Evolutionary conservation across 2,797 vertebrate species (phyloP).

Genomic region (Furcifer pardalis): DNA sequence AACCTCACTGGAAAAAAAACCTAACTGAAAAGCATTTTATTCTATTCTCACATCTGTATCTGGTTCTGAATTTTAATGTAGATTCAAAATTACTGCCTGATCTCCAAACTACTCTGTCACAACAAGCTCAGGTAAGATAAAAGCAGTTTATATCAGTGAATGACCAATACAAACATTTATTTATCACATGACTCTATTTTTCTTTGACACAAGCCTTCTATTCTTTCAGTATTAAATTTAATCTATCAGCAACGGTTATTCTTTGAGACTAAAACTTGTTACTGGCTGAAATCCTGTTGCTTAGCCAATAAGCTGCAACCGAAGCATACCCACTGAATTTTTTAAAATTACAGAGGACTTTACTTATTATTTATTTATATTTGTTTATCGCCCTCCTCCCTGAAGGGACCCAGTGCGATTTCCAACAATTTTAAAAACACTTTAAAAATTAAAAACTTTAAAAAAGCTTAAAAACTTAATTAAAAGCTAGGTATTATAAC

Average conservation of each 20-base stretch:
- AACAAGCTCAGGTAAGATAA: background rate
- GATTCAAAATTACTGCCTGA: background rate
- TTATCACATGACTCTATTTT: background rate
- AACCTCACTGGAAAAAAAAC: too few relatives aligned
- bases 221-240: background rate
- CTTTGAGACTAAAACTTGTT: background rate
- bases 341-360: too few relatives aligned
- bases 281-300: background rate
- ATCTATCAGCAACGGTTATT: background rate
- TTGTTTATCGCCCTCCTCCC: too few relatives aligned
- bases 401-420: too few relatives aligned
- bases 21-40: background rate
- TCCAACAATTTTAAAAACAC: too few relatives aligned
- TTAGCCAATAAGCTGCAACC: too few relatives aligned
- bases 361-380: too few relatives aligned
- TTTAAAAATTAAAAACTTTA: too few relatives aligned
- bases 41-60: background rate
- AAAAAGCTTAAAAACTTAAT: too few relatives aligned
- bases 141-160: background rate
- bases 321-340: too few relatives aligned
- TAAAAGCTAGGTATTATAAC: too few relatives aligned
- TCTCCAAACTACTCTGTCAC: background rate
- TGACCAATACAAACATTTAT: background rate
- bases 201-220: background rate
- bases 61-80: background rate